These are phyloP conservation scores for Lepus townsendii DNA, from an alignment of 2,797 vertebrate genomes.

Conservation along the genomic window DNA sequence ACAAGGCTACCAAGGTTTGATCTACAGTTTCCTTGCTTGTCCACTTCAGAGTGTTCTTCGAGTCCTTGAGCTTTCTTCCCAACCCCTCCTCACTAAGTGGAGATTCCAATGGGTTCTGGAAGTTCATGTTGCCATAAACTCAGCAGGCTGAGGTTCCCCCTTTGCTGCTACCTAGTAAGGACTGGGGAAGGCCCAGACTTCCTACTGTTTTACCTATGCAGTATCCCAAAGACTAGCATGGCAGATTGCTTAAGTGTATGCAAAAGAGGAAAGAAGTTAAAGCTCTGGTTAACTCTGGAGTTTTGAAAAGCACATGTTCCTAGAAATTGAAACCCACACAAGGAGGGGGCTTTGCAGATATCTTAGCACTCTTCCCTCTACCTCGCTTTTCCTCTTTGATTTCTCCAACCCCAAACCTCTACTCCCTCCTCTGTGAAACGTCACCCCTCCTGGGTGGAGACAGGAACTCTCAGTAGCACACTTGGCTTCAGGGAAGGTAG, in stretches of 20 bases:
- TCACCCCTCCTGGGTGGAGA: neutral
- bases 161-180: neutral
- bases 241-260: neutral
- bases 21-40: neutral
- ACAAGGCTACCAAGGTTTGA: neutral
- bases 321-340: neutral
- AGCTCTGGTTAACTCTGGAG: neutral
- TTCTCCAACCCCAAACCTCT: neutral
- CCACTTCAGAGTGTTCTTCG: neutral
- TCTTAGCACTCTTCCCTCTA: neutral
- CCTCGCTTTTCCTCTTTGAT: neutral
- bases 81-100: neutral
- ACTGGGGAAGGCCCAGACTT: neutral
- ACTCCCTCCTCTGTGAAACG: neutral
- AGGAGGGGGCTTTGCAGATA: neutral
- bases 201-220: neutral
- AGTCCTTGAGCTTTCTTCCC: neutral
- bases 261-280: neutral
- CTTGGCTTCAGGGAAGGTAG: neutral
- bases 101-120: neutral
- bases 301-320: neutral
- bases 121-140: neutral
- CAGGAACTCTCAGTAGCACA: neutral
- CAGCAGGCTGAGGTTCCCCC: neutral
- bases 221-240: neutral